Percentiles rank a stretch among this genome's conserved stretches.
Evolutionary conservation across 2,797 vertebrate genomes (phyloP).

Genomic region (Ptychobarbus kaznakovi): DNA sequence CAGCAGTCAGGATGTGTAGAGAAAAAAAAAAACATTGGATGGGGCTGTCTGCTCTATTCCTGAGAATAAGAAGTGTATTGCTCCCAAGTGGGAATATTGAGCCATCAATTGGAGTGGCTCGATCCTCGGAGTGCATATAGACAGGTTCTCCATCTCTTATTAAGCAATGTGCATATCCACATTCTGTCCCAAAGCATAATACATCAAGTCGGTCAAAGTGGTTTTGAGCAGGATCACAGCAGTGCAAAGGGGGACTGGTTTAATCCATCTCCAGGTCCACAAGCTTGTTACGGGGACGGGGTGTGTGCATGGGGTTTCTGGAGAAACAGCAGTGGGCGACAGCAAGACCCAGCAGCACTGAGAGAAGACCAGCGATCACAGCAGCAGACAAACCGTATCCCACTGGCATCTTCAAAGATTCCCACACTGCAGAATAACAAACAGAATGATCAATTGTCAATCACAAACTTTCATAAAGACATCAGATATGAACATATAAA

Average conservation of each 20-base stretch:
- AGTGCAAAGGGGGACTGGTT: slow-evolving; percentile 61
- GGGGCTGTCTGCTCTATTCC: slow-evolving; percentile 35
- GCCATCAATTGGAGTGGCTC: not conserved
- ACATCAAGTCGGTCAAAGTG: slow-evolving; percentile 28
- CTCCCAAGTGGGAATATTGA: not conserved
- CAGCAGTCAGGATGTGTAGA: not conserved
- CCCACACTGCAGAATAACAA: slow-evolving; percentile 81
- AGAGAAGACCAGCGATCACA: slow-evolving; percentile 53
- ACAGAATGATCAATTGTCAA: not conserved
- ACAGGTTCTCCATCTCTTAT: slow-evolving; percentile 1
- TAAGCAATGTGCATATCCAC: slow-evolving; percentile 40
- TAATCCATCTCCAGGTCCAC: slow-evolving; percentile 98
- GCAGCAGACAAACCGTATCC: slow-evolving; percentile 87
- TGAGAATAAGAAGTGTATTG: slow-evolving; percentile 45
- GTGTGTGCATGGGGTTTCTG: slow-evolving; percentile 78
- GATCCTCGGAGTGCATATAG: slow-evolving; percentile 20
- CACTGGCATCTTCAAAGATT: slow-evolving; percentile 90
- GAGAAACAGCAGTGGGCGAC: slow-evolving; percentile 87
- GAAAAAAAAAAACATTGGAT: slow-evolving; percentile 6
- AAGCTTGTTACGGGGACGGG: slow-evolving; percentile 86
- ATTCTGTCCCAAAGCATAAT: slow-evolving; percentile 18
- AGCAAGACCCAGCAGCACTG: slow-evolving; percentile 59
- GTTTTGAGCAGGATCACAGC: slow-evolving; percentile 39
- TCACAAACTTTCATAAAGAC: slow-evolving; percentile 11
- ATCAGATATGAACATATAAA: not conserved